Evolutionary conservation across 1,140 invertebrate genomes (phyloP), one percentile per base, ranked within the genome.

Genomic region (Proales similis): DNA sequence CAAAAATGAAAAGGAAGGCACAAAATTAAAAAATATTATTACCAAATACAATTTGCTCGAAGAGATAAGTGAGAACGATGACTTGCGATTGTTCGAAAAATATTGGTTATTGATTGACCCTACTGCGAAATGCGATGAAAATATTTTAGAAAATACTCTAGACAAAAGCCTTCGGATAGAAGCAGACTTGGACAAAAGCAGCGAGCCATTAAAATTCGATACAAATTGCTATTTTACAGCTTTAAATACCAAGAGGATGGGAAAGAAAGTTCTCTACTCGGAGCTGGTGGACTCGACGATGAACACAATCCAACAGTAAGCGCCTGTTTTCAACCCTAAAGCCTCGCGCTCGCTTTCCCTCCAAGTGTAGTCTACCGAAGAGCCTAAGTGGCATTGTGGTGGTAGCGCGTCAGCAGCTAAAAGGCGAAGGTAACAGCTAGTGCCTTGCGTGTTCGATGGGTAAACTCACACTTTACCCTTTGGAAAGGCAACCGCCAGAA

Each of bases 201-300:
- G n/a, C 24, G 24, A 57, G 32, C 14, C 22, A 9, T 7, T 27
- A 22, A 42, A 42, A 19, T 57, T 57, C 20, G 36, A 57, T 19
- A 19, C 17, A 7, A 57, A 57, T 19, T 29, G 32, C 29, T 57
- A 57, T 57, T 57, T 57, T 42, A 24, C 27, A 6, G 30, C 39
- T 57, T 57, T 57, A 39, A 39, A 57, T 17, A 27, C 51, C 17
- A 57, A 57, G 32, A 22, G n/a, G 30, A 42, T 57, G 2, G 51
- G 51, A n/a, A 20, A 26, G 11, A 57, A 42, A 14, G 11, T 57
- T 12, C 29, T 57, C n/a, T 57, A 57, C 32, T 57, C 51, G 2
- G 36, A 57, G 17, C 22, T 57, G 33, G 51, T 57, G 20, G 51
- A 57, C 17, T 57, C 51, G 30, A 57, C 51, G 14, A 57, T 57